Conservation (phyloP, 2,888 invertebrate genomes). For the Drosophila falleni region DNA sequence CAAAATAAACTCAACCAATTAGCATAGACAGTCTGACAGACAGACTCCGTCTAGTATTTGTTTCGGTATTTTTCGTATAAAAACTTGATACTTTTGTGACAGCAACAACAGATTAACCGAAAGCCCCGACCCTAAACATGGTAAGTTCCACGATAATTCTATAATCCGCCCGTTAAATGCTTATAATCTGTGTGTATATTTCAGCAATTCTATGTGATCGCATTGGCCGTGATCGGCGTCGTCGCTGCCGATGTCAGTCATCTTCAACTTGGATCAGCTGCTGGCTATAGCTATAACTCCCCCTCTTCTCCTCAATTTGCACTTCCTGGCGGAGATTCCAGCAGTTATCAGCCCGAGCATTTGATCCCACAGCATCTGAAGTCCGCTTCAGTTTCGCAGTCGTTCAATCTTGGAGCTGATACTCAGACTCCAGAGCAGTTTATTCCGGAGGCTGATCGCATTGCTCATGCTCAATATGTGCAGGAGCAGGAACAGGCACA, state of each 20-base stretch:
- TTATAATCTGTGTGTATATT: neutral
- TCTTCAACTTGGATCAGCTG: constrained; percentile 52
- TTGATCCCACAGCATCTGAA: constrained; percentile 15
- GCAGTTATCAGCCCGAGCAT: constrained; percentile 32
- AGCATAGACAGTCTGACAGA: constrained; percentile 62
- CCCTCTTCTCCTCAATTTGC: constrained; percentile 13
- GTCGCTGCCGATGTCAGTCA: constrained; percentile 78
- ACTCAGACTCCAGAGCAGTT: no score
- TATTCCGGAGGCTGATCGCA: constrained; percentile 5
- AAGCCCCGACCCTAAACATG: constrained; percentile 59
- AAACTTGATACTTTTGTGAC: constrained; percentile 52
- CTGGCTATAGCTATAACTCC: constrained; percentile 55
- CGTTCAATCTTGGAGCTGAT: no score
- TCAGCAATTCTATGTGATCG: constrained; percentile 65
- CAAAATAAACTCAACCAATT: constrained; percentile 63
- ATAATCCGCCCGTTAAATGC: neutral
- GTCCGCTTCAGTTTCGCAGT: no score
- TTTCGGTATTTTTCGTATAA: constrained; percentile 59
- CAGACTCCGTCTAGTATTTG: constrained; percentile 17
- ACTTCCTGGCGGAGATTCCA: constrained; percentile 28
- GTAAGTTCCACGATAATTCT: constrained; percentile 51
- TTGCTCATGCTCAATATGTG: constrained; percentile 24
- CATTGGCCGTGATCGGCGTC: constrained; percentile 61
- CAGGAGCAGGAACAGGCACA: constrained; percentile 20
- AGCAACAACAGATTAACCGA: constrained; percentile 59